Conservation (phyloP, 2,113 vertebrate species). For the Epinephelus fuscoguttatus region DNA sequence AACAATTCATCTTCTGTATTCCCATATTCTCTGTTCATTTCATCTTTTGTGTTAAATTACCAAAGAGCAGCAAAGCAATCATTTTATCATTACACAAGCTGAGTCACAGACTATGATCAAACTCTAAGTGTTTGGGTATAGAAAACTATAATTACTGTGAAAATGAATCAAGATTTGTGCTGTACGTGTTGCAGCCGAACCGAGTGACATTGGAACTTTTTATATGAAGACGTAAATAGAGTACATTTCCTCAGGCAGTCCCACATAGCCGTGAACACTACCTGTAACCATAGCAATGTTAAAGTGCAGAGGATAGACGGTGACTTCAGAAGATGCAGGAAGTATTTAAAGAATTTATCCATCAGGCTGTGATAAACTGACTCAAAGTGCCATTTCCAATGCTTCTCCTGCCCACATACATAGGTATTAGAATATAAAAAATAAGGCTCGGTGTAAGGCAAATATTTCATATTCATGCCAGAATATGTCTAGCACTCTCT, state of each 20-base stretch:
- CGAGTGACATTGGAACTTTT: constrained; percentile 24
- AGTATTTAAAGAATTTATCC: constrained; percentile 18
- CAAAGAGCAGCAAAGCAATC: constrained; percentile 47
- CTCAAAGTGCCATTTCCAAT: background rate
- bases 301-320: constrained; percentile 10
- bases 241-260: constrained; percentile 16
- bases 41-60: constrained; percentile 43
- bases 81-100: constrained; percentile 42
- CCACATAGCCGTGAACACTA: constrained; percentile 27
- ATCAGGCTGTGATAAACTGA: constrained; percentile 13
- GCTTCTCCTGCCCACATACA: background rate
- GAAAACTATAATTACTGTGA: constrained; percentile 67
- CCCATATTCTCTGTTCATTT: constrained; percentile 32
- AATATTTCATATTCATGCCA: background rate
- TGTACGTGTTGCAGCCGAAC: constrained; percentile 23
- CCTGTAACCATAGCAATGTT: constrained; percentile 53
- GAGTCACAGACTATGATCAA: constrained; percentile 51
- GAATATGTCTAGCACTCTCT: background rate
- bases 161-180: constrained; percentile 26
- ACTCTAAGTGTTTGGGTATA: constrained; percentile 33
- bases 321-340: constrained; percentile 20
- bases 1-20: constrained; percentile 41
- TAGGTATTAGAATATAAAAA: background rate
- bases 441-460: background rate
- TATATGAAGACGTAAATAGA: constrained; percentile 18